A percentile compares a stretch with the other conserved stretches of the same genome.
Conservation (phyloP, 2,797 vertebrate species). For the Dendrocincla fuliginosa region DNA sequence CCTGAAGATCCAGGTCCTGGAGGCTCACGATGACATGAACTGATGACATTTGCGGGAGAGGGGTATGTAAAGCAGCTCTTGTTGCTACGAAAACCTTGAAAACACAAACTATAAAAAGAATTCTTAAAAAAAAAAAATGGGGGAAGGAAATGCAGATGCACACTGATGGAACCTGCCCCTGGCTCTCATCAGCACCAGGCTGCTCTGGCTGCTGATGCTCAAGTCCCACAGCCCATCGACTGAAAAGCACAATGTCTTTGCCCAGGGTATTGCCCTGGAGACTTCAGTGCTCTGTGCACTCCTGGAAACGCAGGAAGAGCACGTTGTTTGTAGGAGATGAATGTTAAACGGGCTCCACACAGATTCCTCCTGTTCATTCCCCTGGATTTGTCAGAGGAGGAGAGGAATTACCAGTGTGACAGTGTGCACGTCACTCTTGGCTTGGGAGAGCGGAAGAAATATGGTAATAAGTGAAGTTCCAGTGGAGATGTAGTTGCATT, state of each 20-base stretch:
- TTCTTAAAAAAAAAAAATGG: not conserved
- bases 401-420: conserved; percentile 30
- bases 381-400: not conserved
- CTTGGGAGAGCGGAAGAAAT: not conserved
- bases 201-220: not conserved
- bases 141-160: not conserved
- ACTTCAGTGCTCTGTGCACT: not conserved
- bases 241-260: not conserved
- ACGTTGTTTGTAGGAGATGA: not conserved
- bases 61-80: not conserved
- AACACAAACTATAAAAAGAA: not conserved
- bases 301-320: not conserved
- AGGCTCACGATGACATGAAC: not conserved
- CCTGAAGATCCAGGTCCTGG: not conserved
- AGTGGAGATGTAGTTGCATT: not conserved
- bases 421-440: not conserved
- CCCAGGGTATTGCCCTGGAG: not conserved
- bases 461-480: conserved; percentile 23
- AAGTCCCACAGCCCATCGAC: not conserved
- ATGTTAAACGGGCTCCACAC: not conserved
- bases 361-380: not conserved
- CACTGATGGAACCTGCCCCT: not conserved
- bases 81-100: not conserved
- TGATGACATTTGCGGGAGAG: not conserved
- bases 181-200: fast-evolving